These are phyloP conservation scores for Cheirogaleus major DNA, from an alignment of 2,797 vertebrate genomes.

Conservation along the genomic window DNA sequence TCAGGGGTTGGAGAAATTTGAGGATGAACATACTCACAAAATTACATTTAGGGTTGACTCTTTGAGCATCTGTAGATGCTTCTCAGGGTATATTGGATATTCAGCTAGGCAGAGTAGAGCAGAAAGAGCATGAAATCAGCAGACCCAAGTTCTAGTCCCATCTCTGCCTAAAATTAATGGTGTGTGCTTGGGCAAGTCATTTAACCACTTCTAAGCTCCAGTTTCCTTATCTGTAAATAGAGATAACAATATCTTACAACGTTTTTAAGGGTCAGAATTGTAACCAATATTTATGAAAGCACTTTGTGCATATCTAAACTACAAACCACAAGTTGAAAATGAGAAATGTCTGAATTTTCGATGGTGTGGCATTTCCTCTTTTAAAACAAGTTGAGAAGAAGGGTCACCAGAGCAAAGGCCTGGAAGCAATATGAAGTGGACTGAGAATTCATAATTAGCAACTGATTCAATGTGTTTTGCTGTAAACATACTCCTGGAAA, in stretches of 20 bases:
- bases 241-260: neutral
- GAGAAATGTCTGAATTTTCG: conserved; percentile 45
- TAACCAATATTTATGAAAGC: no score
- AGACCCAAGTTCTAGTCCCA: neutral
- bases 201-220: neutral
- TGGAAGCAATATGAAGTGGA: conserved; percentile 46
- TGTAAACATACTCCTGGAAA: conserved; percentile 55
- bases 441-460: conserved; percentile 58
- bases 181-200: neutral
- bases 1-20: neutral
- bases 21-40: conserved; percentile 5
- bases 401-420: conserved; percentile 22
- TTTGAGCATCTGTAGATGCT: conserved; percentile 15
- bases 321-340: neutral
- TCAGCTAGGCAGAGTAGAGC: neutral
- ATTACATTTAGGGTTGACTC: neutral
- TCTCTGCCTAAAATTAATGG: conserved; percentile 15
- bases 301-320: no score
- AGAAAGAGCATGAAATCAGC: neutral
- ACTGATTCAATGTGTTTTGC: conserved; percentile 50
- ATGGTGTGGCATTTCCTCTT: conserved; percentile 33
- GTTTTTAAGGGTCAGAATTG: neutral
- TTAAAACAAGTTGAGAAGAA: conserved; percentile 48
- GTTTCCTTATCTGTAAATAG: conserved; percentile 38
- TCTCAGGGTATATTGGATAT: neutral